Evolutionary conservation across 2,888 invertebrate species (phyloP).

Genomic region (Erebia ligea): DNA sequence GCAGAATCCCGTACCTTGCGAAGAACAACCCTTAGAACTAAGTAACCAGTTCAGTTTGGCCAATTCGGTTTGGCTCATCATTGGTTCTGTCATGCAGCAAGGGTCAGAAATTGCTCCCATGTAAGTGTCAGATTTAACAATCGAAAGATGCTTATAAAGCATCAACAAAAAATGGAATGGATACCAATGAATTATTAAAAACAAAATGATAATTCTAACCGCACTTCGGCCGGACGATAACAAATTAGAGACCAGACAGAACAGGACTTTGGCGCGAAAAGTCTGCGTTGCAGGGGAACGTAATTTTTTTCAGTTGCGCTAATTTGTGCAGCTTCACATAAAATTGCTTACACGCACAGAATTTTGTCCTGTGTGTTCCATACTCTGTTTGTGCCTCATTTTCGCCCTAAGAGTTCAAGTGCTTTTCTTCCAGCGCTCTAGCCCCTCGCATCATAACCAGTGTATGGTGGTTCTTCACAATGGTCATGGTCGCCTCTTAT

Average conservation of each 20-base stretch:
- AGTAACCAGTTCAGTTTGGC: slow-evolving; percentile 93
- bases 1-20: slow-evolving; percentile 93
- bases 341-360: no score
- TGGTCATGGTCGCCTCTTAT: slow-evolving; percentile 94
- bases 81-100: slow-evolving; percentile 93
- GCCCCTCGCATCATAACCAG: slow-evolving; percentile 94
- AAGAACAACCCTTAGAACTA: slow-evolving; percentile 90
- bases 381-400: background rate
- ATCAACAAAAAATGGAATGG: no score
- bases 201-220: no score
- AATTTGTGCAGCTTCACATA: no score
- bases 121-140: slow-evolving; percentile 65
- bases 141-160: no score
- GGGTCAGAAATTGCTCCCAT: slow-evolving; percentile 94
- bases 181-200: no score
- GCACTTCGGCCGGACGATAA: no score
- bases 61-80: slow-evolving; percentile 95
- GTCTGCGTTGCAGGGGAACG: no score
- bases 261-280: no score
- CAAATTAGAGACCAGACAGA: no score
- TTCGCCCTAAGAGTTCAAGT: background rate
- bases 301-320: no score
- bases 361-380: no score
- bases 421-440: slow-evolving; percentile 84
- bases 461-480: slow-evolving; percentile 95